phyloP scores from a whole-genome alignment of 2,113 vertebrate species.

The Phocoena sinus region DNA sequence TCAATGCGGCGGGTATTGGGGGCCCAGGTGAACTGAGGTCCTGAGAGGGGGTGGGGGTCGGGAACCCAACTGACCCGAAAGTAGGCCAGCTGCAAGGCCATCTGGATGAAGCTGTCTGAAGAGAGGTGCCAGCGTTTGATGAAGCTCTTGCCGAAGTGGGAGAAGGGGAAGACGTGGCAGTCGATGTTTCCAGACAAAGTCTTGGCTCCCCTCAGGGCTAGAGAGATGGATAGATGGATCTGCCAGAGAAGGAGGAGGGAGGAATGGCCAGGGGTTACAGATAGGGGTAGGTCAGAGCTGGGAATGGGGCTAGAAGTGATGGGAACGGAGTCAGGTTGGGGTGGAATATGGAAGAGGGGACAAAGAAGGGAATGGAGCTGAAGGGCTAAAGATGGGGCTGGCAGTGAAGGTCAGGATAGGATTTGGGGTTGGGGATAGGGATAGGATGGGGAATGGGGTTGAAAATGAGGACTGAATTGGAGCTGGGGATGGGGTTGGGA shows the following conservation, averaged over 20 bases:
- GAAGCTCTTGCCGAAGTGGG: conserved; percentile 77
- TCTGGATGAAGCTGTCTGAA: conserved; percentile 78
- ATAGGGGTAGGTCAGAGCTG: background rate
- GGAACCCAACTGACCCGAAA: conserved; percentile 71
- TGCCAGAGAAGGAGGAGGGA: background rate
- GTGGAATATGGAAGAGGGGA: background rate
- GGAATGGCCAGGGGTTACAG: background rate
- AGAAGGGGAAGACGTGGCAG: conserved; percentile 77
- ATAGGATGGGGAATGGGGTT: background rate
- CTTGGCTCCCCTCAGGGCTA: conserved; percentile 71
- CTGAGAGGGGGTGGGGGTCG: background rate
- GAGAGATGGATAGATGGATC: conserved; percentile 55
- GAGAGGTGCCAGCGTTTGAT: conserved; percentile 75
- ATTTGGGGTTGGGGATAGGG: background rate
- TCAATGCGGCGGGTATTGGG: background rate
- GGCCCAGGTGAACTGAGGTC: background rate
- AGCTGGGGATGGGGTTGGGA: background rate
- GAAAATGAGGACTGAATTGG: background rate
- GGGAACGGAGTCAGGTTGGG: background rate
- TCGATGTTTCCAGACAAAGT: conserved; percentile 69
- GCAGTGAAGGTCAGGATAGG: background rate
- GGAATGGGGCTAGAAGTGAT: background rate
- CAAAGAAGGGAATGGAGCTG: background rate
- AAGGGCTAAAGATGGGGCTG: accelerated
- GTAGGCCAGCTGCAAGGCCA: conserved; percentile 77